Evolutionary conservation across 37 sponge, comb jelly and placozoan genomes (phyloP).

Genomic region (Cliona cf. orientalis): DNA sequence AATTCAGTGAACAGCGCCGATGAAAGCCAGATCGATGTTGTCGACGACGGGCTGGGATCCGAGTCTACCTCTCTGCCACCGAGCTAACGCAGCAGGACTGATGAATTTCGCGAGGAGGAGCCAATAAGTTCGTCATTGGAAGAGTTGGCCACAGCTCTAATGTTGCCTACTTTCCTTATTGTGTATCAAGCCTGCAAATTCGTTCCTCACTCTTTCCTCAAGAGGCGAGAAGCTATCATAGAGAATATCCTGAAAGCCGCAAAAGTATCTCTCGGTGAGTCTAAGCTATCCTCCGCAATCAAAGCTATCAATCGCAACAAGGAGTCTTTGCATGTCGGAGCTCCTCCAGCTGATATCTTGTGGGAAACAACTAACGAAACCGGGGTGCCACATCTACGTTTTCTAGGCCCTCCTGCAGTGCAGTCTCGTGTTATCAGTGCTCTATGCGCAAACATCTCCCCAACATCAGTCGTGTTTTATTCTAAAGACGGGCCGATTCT

Average conservation of each 20-base stretch:
- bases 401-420: slow-evolving; percentile 20
- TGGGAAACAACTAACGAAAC: slow-evolving; percentile 8
- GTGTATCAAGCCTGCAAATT: slow-evolving; percentile 7
- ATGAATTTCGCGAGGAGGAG: background rate
- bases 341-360: background rate
- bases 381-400: slow-evolving; percentile 11
- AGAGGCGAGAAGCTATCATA: background rate
- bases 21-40: no score
- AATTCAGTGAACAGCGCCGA: no score
- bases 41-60: no score
- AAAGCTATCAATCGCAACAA: background rate
- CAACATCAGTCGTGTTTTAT: slow-evolving; percentile 1
- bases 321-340: background rate
- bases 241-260: background rate
- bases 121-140: background rate
- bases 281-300: background rate
- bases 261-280: background rate
- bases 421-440: background rate
- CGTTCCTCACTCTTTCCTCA: slow-evolving; percentile 2
- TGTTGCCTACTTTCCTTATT: background rate
- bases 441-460: background rate
- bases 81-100: background rate
- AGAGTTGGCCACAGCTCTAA: background rate
- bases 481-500: slow-evolving; percentile 8
- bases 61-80: no score